phyloP scores from a whole-genome alignment of 2,797 vertebrate species.

The Helicolenus hilgendorfi region DNA sequence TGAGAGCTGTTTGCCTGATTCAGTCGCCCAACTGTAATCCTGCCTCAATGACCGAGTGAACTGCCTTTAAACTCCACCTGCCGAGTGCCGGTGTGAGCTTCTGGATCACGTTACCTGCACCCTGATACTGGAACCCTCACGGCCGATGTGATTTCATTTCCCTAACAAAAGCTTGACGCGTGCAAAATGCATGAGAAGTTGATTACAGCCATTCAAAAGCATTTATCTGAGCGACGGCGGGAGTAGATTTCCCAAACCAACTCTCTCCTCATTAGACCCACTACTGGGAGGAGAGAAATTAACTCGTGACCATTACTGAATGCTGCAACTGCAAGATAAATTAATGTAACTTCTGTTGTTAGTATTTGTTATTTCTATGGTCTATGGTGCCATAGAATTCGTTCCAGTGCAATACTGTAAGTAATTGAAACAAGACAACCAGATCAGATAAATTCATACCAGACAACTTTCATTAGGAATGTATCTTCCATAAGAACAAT shows the following conservation, averaged over 20 bases:
- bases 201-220: constrained; percentile 18
- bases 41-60: constrained; percentile 15
- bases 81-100: neutral
- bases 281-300: neutral
- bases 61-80: constrained; percentile 1
- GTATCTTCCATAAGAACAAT: neutral
- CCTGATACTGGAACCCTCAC: neutral
- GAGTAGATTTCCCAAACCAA: constrained; percentile 4
- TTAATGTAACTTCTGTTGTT: constrained; percentile 16
- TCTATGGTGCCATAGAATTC: neutral
- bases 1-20: neutral
- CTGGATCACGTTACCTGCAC: constrained; percentile 17
- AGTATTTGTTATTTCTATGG: neutral
- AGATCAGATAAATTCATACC: neutral
- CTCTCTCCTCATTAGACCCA: neutral
- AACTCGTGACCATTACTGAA: neutral
- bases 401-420: neutral
- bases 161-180: neutral
- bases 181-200: constrained; percentile 34
- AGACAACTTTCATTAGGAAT: neutral
- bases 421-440: neutral
- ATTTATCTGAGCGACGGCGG: neutral
- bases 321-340: constrained; percentile 2
- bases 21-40: constrained; percentile 19
- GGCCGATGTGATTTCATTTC: constrained; percentile 15